These are phyloP conservation scores for Petrolisthes manimaculis DNA, from an alignment of 2,888 invertebrate species.

Conservation along the genomic window DNA sequence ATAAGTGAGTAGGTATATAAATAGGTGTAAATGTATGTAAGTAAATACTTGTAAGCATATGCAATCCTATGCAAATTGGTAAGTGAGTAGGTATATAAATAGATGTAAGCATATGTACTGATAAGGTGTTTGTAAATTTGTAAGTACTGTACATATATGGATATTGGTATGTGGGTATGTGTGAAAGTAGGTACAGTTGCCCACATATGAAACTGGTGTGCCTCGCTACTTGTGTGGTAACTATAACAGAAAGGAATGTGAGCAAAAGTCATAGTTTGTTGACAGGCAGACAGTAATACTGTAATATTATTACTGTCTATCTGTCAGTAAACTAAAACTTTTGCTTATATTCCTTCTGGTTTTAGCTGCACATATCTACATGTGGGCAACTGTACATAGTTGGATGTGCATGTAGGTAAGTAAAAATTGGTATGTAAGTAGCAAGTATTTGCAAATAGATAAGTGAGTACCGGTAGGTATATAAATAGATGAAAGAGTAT, in stretches of 20 bases:
- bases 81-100: conserved; percentile 22
- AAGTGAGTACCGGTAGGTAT: too few species aligned
- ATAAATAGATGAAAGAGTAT: too few species aligned
- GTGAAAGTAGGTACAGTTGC: not conserved
- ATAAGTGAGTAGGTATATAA: conserved; percentile 9
- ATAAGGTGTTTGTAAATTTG: conserved; percentile 30
- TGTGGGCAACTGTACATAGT: conserved; percentile 19
- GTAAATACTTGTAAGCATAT: conserved; percentile 24
- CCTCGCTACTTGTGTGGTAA: too few species aligned
- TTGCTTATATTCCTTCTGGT: too few species aligned
- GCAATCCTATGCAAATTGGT: not conserved
- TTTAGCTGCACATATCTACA: conserved; percentile 19
- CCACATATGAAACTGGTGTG: too few species aligned
- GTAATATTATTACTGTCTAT: too few species aligned
- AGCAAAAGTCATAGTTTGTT: too few species aligned
- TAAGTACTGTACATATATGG: conserved; percentile 41
- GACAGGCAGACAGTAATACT: too few species aligned
- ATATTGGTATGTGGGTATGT: conserved; percentile 33
- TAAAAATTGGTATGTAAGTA: not conserved
- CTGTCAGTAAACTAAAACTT: too few species aligned
- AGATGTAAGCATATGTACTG: conserved; percentile 26
- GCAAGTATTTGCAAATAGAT: too few species aligned
- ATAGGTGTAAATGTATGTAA: conserved; percentile 18
- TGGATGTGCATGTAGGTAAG: conserved; percentile 11
- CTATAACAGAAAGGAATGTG: too few species aligned